These are phyloP conservation scores for Perognathus longimembris DNA, from an alignment of 2,113 vertebrate genomes.

Conservation along the genomic window DNA sequence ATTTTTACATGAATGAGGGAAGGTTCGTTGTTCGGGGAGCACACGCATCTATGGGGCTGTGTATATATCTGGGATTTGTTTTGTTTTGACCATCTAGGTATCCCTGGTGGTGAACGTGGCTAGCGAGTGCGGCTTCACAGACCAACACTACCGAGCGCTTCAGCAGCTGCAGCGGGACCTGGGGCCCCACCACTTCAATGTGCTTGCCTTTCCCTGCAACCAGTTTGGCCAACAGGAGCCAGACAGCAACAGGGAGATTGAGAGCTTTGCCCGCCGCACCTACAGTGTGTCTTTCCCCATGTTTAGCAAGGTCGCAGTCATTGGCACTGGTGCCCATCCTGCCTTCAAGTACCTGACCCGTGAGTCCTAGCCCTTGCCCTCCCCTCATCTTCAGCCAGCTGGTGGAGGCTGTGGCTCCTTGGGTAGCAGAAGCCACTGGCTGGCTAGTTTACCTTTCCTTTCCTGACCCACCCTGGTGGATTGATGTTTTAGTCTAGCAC, in stretches of 20 bases:
- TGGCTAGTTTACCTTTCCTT: neutral
- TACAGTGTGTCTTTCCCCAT: constrained; percentile 95
- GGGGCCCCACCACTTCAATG: constrained; percentile 95
- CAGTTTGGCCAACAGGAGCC: constrained; percentile 99
- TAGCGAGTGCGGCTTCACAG: constrained; percentile 96
- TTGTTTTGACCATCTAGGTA: constrained; percentile 86
- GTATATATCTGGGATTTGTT: neutral
- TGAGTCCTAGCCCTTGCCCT: constrained; percentile 81
- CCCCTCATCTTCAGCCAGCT: neutral
- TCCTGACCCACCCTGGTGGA: neutral
- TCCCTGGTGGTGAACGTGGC: constrained; percentile 97
- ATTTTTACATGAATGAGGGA: neutral
- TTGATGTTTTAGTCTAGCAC: neutral
- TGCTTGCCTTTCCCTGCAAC: constrained; percentile 98
- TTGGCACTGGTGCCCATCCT: constrained; percentile 92
- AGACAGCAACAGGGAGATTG: constrained; percentile 95
- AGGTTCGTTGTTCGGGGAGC: neutral
- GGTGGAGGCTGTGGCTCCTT: neutral
- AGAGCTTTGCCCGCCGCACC: constrained; percentile 93
- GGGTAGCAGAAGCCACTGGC: neutral
- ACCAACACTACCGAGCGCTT: constrained; percentile 94
- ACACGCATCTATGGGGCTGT: neutral
- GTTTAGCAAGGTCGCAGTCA: constrained; percentile 96
- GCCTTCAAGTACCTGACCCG: constrained; percentile 94
- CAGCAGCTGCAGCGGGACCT: constrained; percentile 96